phyloP scores from a whole-genome alignment of 2,113 vertebrate genomes.

The Coryphaenoides rupestris region DNA sequence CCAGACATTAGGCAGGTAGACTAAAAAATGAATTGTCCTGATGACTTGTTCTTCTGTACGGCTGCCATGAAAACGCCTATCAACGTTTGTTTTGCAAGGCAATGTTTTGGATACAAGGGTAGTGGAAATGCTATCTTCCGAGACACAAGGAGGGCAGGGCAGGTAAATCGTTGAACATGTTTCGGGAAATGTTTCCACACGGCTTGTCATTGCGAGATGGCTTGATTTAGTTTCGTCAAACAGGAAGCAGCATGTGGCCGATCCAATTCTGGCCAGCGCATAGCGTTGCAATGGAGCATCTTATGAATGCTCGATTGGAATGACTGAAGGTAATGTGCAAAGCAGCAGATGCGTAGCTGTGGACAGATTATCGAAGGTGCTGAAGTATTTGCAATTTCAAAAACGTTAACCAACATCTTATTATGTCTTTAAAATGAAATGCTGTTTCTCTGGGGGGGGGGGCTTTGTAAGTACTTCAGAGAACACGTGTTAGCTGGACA shows the following conservation, averaged over 20 bases:
- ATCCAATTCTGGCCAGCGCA: slow-evolving; percentile 28
- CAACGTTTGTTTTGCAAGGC: slow-evolving; percentile 18
- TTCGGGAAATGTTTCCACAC: slow-evolving; percentile 24
- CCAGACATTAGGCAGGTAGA: slow-evolving; percentile 34
- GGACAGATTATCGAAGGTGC: not conserved
- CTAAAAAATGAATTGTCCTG: slow-evolving; percentile 30
- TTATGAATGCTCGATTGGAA: not conserved
- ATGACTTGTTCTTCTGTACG: slow-evolving; percentile 14
- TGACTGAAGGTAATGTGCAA: not conserved
- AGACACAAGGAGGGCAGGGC: not conserved
- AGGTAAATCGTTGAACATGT: slow-evolving; percentile 29
- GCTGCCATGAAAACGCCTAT: slow-evolving; percentile 37
- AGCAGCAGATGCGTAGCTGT: not conserved
- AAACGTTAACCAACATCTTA: not conserved
- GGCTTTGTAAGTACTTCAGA: too few species aligned
- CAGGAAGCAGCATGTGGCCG: slow-evolving; percentile 32
- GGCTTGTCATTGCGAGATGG: slow-evolving; percentile 34
- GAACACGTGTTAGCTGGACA: too few species aligned
- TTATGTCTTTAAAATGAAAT: not conserved
- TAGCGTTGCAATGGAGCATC: slow-evolving; percentile 8
- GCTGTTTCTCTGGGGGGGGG: not conserved
- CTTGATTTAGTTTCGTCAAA: slow-evolving; percentile 32
- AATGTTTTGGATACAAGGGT: slow-evolving; percentile 22
- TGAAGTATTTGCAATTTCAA: too few species aligned
- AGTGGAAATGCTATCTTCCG: slow-evolving; percentile 20